Evolutionary conservation across 2,113 vertebrate species (phyloP), one percentile per base, ranked within the genome.

Genomic region (Urocynchramus pylzowi): DNA sequence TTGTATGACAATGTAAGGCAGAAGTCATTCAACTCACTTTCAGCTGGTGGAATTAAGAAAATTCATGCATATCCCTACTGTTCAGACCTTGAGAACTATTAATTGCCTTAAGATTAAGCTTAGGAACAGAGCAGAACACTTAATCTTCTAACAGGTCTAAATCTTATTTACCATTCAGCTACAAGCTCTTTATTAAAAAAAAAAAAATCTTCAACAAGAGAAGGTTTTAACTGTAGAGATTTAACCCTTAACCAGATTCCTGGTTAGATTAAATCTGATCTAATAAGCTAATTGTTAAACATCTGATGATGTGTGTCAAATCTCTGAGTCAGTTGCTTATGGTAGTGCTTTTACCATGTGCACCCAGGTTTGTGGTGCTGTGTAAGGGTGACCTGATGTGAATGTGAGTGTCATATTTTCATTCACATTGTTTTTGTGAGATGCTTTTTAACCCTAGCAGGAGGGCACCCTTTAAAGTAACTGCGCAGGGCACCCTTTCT

Each of bases 131-230:
- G 81, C 67, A 95, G 91, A 91, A 96, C 80, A 92, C 65, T 96
- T 96, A 89, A 96, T 95, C 93, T 96, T 87, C 84, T 95, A 95
- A 89, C 69, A 93, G 81, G 61, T 84, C 91, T 96, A 82, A 95
- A 76, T 59, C 93, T 96, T 95, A 89, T 95, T 94, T 95, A 84
- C 67, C 49, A 71, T 89, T 89, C 89, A 75, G 44, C 53, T 94
- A 73, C 89, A 94, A 91, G 70, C 77, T 78, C 84, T 79, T 93
- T 67, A 80, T 87, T 61, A 78, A 90, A 76, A 67, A 83, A 71
- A 85, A 93, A 79, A 67, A 84, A 74, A 20, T 44, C 52, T 78
- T 41, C 41, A 49, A 9, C 60, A 73, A 68, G 53, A 56, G 50
- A 70, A 71, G 64, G n/a, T 80, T 93, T 88, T 89, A 85, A 87